phyloP scores from a whole-genome alignment of 2,797 vertebrate species.

The Sebastes steindachneri region DNA sequence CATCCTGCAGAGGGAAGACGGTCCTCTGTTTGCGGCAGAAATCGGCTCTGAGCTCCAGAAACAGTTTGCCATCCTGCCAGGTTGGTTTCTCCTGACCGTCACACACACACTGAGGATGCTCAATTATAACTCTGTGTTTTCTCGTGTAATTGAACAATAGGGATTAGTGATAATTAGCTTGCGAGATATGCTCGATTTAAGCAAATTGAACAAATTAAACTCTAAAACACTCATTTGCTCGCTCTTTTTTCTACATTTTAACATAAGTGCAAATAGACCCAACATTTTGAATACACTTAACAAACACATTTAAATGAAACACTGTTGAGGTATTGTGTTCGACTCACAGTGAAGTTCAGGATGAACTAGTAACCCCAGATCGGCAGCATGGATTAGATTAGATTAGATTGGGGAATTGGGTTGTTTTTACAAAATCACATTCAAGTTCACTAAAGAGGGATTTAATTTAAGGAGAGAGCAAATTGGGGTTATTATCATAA shows the following conservation, averaged over 20 bases:
- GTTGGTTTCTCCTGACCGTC: slow-evolving; percentile 66
- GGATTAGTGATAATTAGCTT: not conserved
- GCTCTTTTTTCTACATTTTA: not conserved
- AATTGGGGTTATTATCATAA: not conserved
- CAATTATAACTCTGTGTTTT: too few species aligned
- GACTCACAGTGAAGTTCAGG: not conserved
- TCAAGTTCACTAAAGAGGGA: not conserved
- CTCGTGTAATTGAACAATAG: not conserved
- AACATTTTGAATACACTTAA: not conserved
- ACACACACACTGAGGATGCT: too few species aligned
- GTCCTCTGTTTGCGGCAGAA: slow-evolving; percentile 87
- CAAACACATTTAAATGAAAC: not conserved
- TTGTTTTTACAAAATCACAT: not conserved
- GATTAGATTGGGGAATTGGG: not conserved
- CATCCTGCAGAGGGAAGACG: slow-evolving; percentile 89
- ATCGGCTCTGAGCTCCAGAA: slow-evolving; percentile 91
- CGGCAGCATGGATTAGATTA: not conserved
- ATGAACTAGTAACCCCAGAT: slow-evolving; percentile 11
- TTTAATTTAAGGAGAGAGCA: not conserved
- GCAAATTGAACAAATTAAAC: not conserved
- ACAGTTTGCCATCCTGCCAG: slow-evolving; percentile 92
- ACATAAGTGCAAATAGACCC: not conserved
- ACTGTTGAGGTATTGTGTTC: not conserved
- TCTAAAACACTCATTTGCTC: not conserved
- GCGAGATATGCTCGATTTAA: not conserved